These are phyloP conservation scores for Metallyticus violacea DNA, from an alignment of 2,888 invertebrate species.

Conservation along the genomic window DNA sequence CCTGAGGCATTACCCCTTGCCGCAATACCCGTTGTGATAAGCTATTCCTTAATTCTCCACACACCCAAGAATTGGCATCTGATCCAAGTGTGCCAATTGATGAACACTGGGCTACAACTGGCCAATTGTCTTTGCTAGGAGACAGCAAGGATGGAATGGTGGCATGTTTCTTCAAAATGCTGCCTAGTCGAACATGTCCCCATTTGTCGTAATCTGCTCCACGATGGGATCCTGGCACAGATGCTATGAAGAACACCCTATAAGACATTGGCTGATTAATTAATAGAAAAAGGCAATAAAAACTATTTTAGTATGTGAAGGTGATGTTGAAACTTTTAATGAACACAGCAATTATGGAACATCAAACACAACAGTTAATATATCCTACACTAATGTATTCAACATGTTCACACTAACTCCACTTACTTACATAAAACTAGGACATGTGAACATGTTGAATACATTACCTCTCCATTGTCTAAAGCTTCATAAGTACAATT, in stretches of 20 bases:
- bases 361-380: no score
- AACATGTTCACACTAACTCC: no score
- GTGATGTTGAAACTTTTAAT: no score
- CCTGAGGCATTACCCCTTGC: slow-evolving; percentile 27
- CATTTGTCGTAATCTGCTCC: slow-evolving; percentile 50
- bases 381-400: no score
- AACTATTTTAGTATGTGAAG: no score
- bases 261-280: no score
- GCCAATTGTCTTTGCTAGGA: slow-evolving; percentile 56
- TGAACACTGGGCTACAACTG: slow-evolving; percentile 82
- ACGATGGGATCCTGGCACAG: slow-evolving; percentile 79
- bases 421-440: no score
- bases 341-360: no score
- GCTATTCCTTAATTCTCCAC: slow-evolving; percentile 68
- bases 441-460: no score
- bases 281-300: neutral
- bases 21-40: neutral
- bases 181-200: slow-evolving; percentile 57
- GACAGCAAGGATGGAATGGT: slow-evolving; percentile 42
- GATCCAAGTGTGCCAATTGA: slow-evolving; percentile 86
- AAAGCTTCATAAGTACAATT: no score
- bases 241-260: slow-evolving; percentile 83
- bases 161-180: slow-evolving; percentile 65
- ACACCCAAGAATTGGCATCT: slow-evolving; percentile 62
- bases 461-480: no score